Evolutionary conservation across 1,140 invertebrate genomes (phyloP).

Genomic region (Hetaerina americana): DNA sequence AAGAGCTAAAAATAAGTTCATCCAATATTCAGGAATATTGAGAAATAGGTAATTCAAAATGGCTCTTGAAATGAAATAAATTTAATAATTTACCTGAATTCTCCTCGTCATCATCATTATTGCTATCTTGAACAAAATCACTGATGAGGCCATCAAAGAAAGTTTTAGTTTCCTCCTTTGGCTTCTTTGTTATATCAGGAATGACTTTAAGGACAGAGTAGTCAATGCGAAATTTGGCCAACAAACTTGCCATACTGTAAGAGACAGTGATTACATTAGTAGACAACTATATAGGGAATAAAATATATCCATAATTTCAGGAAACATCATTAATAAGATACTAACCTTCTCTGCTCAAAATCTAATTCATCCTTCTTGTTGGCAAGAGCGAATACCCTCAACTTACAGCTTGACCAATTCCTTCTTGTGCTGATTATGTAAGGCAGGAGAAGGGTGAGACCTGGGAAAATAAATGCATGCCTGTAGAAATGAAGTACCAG

Average conservation of each 20-base stretch:
- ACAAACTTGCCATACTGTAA: slow-evolving; percentile 79
- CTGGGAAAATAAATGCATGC: slow-evolving; percentile 41
- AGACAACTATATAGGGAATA: not conserved
- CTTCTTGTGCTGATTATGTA: slow-evolving; percentile 81
- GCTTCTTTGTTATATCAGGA: slow-evolving; percentile 66
- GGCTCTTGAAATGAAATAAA: slow-evolving; percentile 36
- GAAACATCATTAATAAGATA: slow-evolving; percentile 10
- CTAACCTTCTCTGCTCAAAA: slow-evolving; percentile 78
- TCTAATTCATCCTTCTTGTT: slow-evolving; percentile 87
- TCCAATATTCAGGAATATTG: slow-evolving; percentile 17
- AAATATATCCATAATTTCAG: not conserved
- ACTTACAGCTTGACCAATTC: slow-evolving; percentile 74
- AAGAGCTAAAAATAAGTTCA: slow-evolving; percentile 3
- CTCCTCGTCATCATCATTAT: slow-evolving; percentile 30
- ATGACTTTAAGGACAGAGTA: slow-evolving; percentile 86
- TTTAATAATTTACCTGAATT: slow-evolving; percentile 32
- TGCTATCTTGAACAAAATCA: slow-evolving; percentile 41
- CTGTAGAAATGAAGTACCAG: not conserved
- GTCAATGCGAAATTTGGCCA: slow-evolving; percentile 93
- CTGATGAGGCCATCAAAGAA: slow-evolving; percentile 73
- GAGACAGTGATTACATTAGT: slow-evolving; percentile 10
- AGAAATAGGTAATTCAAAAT: slow-evolving; percentile 8
- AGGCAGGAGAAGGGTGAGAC: slow-evolving; percentile 66
- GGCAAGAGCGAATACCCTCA: slow-evolving; percentile 87
- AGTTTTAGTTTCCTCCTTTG: slow-evolving; percentile 49